A percentile compares a stretch with the other conserved stretches of the same genome.
Evolutionary conservation across 2,113 vertebrate genomes (phyloP).

Genomic region (Butorides virescens): DNA sequence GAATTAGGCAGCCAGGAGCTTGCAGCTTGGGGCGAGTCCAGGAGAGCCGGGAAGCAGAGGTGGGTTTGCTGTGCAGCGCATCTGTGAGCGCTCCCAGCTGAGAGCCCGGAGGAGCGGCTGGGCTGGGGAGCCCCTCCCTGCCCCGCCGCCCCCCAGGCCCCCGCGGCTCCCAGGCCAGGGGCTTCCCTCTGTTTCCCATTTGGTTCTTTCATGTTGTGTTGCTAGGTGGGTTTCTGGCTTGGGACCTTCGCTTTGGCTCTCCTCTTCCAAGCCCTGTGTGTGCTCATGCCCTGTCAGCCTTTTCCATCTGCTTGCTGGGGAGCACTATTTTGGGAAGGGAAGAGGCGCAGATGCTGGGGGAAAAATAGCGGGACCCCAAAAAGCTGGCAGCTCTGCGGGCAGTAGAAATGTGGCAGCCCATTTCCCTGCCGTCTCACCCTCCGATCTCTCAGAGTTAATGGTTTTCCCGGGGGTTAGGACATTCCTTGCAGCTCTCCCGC

Average conservation of each 20-base stretch:
- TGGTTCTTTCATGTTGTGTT: not conserved
- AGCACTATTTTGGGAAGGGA: not conserved
- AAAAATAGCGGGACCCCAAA: not conserved
- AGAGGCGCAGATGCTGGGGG: not conserved
- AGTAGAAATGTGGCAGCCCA: not conserved
- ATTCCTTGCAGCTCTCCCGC: not conserved
- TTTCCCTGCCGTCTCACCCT: not conserved
- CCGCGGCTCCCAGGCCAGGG: not conserved
- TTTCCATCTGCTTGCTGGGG: not conserved
- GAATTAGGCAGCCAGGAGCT: not conserved
- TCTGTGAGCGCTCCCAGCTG: accelerated
- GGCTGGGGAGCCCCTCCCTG: not conserved
- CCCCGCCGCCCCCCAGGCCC: accelerated
- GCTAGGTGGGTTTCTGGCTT: not conserved
- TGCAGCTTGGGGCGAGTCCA: not conserved
- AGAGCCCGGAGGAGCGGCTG: not conserved
- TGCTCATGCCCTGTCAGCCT: not conserved
- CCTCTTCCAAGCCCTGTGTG: not conserved
- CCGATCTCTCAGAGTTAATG: not conserved
- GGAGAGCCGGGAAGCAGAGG: not conserved
- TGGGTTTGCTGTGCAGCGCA: not conserved
- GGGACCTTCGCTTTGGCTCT: not conserved
- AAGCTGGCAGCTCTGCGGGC: not conserved
- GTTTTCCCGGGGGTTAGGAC: not conserved
- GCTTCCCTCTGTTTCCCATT: not conserved